These are phyloP conservation scores for Pristis pectinata DNA, from an alignment of 2,797 vertebrate species.

Conservation along the genomic window DNA sequence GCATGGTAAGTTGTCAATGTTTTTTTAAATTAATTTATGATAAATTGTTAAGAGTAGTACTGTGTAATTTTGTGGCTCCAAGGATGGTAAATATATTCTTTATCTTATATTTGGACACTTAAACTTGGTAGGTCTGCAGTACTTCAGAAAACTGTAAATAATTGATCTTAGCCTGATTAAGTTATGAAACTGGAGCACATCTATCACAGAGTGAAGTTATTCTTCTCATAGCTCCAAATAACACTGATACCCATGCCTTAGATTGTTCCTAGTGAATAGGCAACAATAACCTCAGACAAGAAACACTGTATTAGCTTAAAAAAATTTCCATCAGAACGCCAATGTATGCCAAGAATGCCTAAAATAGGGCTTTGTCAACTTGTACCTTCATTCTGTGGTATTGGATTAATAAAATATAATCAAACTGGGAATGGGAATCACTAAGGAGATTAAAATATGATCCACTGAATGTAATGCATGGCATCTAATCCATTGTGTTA, in stretches of 20 bases:
- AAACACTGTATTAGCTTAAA: background rate
- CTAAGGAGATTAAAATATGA: background rate
- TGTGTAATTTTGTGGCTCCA: background rate
- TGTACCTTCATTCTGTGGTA: background rate
- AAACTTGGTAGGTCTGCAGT: background rate
- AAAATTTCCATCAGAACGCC: background rate
- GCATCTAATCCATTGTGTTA: background rate
- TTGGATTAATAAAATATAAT: background rate
- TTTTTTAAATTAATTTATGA: background rate
- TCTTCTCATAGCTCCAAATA: background rate
- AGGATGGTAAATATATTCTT: background rate
- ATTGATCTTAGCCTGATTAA: background rate
- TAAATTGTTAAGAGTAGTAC: background rate
- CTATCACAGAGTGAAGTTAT: background rate
- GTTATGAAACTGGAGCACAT: background rate
- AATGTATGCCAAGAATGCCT: background rate
- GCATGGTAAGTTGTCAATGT: slow-evolving; percentile 24
- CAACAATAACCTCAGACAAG: background rate
- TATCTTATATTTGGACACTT: background rate
- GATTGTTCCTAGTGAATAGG: background rate
- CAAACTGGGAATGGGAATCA: background rate
- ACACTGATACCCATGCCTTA: background rate
- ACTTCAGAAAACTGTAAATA: background rate
- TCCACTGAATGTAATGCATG: background rate
- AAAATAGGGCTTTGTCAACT: background rate